A percentile compares a stretch with the other conserved stretches of the same genome.
Conservation (phyloP, 2,797 vertebrate species). For the Enteromius trimaculatus region DNA sequence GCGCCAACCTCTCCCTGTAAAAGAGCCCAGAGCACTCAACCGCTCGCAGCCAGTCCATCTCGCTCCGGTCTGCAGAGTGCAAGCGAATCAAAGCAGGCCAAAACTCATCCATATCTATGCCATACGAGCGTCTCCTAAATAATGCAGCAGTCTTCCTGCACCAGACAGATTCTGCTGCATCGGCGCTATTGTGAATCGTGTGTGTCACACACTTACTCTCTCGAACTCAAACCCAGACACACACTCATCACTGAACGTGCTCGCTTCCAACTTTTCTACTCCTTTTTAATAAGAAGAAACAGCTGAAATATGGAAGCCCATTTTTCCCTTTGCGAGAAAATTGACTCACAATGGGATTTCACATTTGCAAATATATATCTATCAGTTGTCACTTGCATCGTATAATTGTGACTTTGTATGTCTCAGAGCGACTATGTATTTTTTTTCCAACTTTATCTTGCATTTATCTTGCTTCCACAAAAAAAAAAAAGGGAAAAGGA, state of each 20-base stretch:
- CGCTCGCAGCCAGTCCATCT: constrained; percentile 54
- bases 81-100: constrained; percentile 72
- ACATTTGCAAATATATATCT: not conserved
- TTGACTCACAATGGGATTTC: not conserved
- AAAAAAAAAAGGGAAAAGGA: not conserved
- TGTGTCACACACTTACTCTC: constrained; percentile 58
- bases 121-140: constrained; percentile 75
- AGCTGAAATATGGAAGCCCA: not conserved
- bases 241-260: constrained; percentile 23
- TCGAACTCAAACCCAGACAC: constrained; percentile 45
- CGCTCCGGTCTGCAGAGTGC: constrained; percentile 51
- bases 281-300: constrained; percentile 37
- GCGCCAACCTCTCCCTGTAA: constrained; percentile 37
- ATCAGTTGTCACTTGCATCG: not conserved
- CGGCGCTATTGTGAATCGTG: constrained; percentile 67
- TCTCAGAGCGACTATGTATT: not conserved
- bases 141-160: constrained; percentile 76
- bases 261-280: constrained; percentile 55
- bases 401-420: constrained; percentile 1
- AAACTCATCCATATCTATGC: constrained; percentile 74
- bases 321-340: not conserved
- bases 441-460: not conserved
- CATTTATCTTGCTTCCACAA: not conserved
- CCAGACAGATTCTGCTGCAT: constrained; percentile 75
- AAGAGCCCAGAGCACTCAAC: constrained; percentile 47